Evolutionary conservation across 2,113 vertebrate genomes (phyloP).

Genomic region (Apteryx mantelli): DNA sequence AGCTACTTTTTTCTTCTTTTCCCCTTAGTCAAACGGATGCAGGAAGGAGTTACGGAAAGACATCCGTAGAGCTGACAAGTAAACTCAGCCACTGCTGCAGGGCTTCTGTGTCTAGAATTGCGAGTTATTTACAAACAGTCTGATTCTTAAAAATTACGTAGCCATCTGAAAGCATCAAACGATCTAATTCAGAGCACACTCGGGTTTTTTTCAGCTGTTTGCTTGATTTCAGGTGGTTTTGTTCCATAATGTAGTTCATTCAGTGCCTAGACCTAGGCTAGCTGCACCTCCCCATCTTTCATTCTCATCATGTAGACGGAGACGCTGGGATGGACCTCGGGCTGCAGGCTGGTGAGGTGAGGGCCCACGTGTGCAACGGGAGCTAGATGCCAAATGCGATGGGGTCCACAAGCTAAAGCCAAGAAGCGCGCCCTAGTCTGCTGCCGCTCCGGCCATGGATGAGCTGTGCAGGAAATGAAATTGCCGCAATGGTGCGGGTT

Average conservation of each 20-base stretch:
- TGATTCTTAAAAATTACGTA: background rate
- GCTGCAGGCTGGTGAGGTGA: background rate
- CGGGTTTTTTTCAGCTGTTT: background rate
- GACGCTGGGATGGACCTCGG: background rate
- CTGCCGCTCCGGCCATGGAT: too few species aligned
- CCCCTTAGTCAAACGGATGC: background rate
- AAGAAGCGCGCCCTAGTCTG: background rate
- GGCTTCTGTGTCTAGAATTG: background rate
- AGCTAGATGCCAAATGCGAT: background rate
- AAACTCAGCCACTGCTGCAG: accelerated
- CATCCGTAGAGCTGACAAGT: background rate
- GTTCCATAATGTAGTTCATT: accelerated
- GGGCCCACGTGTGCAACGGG: background rate
- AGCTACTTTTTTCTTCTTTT: background rate
- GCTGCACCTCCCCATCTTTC: accelerated
- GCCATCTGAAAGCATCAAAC: background rate
- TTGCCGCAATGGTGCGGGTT: too few species aligned
- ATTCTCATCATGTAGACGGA: accelerated
- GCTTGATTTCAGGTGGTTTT: background rate
- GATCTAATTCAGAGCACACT: background rate
- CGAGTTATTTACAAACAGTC: conserved; percentile 11
- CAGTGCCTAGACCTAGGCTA: accelerated
- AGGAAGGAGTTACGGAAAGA: background rate
- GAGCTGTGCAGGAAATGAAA: too few species aligned
- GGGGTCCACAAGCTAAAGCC: background rate